phyloP scores from a whole-genome alignment of 2,888 invertebrate genomes.

The Hydropsyche betteni region DNA sequence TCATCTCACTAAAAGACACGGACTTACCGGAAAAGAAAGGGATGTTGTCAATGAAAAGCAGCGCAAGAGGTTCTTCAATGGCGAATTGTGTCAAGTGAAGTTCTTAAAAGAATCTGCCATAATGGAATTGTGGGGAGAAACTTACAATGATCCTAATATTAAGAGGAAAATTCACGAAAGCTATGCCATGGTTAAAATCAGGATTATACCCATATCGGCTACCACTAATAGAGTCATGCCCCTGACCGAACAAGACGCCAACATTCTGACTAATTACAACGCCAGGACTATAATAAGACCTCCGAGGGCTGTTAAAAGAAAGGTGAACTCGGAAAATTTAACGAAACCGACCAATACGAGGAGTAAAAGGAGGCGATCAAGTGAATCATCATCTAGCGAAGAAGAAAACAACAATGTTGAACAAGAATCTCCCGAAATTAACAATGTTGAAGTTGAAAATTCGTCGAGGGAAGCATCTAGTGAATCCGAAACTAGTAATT shows the following conservation, averaged over 20 bases:
- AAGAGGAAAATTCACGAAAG: constrained; percentile 65
- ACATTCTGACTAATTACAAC: constrained; percentile 65
- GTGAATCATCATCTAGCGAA: constrained; percentile 61
- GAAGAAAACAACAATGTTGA: constrained; percentile 57
- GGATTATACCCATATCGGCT: constrained; percentile 64
- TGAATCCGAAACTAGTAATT: constrained; percentile 50
- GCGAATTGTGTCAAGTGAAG: constrained; percentile 66
- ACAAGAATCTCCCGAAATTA: constrained; percentile 17
- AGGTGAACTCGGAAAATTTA: constrained; percentile 55
- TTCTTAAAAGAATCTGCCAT: constrained; percentile 66
- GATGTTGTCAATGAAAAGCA: constrained; percentile 65
- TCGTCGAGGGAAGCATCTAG: constrained; percentile 44
- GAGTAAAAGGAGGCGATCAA: constrained; percentile 58
- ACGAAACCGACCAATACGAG: constrained; percentile 47
- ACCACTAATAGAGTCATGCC: constrained; percentile 61
- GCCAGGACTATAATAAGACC: constrained; percentile 64
- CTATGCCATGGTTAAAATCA: constrained; percentile 63
- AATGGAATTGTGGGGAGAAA: constrained; percentile 65
- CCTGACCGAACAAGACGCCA: constrained; percentile 65
- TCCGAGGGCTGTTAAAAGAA: constrained; percentile 59
- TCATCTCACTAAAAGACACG: constrained; percentile 65
- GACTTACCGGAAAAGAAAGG: constrained; percentile 63
- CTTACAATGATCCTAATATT: constrained; percentile 64
- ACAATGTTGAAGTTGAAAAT: constrained; percentile 37
- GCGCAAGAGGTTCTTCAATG: constrained; percentile 65